Conservation (phyloP, 2,113 vertebrate species). For the Sprattus sprattus region DNA sequence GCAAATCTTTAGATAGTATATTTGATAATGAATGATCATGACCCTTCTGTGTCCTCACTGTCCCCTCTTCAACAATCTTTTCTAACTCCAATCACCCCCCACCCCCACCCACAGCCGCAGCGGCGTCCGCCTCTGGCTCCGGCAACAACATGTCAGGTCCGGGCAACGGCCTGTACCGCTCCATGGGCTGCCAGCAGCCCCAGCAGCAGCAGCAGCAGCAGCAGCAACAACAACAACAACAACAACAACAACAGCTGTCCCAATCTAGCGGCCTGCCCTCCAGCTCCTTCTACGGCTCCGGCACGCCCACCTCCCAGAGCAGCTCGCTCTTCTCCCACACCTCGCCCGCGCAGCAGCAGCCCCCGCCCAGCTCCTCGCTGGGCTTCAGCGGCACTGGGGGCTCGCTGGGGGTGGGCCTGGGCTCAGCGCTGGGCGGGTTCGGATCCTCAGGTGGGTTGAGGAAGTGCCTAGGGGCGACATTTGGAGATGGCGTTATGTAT, state of each 20-base stretch:
- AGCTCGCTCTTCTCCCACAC: slow-evolving; percentile 94
- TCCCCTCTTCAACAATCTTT: not conserved
- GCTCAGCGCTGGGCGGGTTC: slow-evolving; percentile 92
- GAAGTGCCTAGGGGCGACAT: too few species aligned
- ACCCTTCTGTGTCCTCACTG: too few species aligned
- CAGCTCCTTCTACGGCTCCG: slow-evolving; percentile 91
- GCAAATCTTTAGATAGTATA: not conserved
- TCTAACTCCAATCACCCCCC: not conserved
- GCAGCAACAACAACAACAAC: slow-evolving; percentile 67
- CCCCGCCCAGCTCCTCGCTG: slow-evolving; percentile 79
- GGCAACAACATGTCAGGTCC: slow-evolving; percentile 87
- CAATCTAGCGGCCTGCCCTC: slow-evolving; percentile 85
- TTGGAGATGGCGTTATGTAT: too few species aligned
- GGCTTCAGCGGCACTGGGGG: slow-evolving; percentile 85
- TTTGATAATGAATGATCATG: too few species aligned
- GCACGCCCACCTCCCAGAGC: slow-evolving; percentile 88
- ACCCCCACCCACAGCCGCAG: slow-evolving; percentile 67
- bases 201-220: slow-evolving; percentile 61
- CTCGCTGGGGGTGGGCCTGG: slow-evolving; percentile 89
- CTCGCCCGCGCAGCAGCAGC: slow-evolving; percentile 72
- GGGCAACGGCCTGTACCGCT: slow-evolving; percentile 90
- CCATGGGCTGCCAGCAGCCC: slow-evolving; percentile 78
- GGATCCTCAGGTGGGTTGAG: slow-evolving; percentile 86
- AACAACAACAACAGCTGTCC: slow-evolving; percentile 76
- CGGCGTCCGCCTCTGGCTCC: slow-evolving; percentile 88